Percentiles rank a stretch among this genome's conserved stretches.
Evolutionary conservation across 1,140 invertebrate species (phyloP).

Genomic region (Leptoteleia sp.): DNA sequence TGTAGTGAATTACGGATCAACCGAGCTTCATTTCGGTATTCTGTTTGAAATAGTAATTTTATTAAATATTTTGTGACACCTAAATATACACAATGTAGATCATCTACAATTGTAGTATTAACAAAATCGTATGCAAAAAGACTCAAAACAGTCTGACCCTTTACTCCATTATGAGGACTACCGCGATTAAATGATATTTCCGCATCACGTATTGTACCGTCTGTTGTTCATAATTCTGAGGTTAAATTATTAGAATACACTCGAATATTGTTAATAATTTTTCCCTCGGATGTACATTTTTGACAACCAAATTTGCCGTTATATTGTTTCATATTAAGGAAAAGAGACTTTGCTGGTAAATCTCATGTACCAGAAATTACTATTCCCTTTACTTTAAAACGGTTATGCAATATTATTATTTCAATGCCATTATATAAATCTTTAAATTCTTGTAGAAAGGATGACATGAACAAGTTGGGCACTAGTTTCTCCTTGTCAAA

Average conservation of each 20-base stretch:
- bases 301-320: no score
- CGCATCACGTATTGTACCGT: no score
- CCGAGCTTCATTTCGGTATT: background rate
- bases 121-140: constrained; percentile 10
- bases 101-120: constrained; percentile 2
- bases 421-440: no score
- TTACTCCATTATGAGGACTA: background rate
- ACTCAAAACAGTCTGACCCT: background rate
- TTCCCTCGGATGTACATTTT: no score
- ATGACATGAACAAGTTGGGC: constrained; percentile 19
- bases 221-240: no score
- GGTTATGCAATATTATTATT: background rate
- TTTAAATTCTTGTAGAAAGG: no score
- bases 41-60: constrained; percentile 8
- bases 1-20: constrained; percentile 10
- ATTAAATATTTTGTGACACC: constrained; percentile 10
- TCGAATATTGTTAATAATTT: no score
- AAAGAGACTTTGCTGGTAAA: no score
- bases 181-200: background rate
- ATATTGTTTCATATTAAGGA: no score
- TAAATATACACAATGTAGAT: constrained; percentile 13
- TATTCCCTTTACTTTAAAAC: background rate
- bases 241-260: no score
- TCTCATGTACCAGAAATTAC: no score
- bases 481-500: constrained; percentile 2